Evolutionary conservation across 2,113 vertebrate genomes (phyloP).

Genomic region (Falco punctatus): DNA sequence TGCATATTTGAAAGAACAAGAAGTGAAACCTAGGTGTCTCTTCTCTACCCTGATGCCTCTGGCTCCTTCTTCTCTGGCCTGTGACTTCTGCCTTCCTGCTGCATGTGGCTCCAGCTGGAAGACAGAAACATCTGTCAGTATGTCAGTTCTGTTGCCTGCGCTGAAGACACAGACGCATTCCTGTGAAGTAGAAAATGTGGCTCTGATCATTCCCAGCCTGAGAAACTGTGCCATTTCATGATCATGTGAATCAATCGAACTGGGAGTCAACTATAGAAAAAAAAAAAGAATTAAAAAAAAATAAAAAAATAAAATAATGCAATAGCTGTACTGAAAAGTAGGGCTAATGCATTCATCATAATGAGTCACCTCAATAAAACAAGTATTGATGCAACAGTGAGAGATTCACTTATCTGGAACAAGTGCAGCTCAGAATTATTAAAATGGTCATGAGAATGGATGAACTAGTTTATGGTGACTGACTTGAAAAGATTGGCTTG

Average conservation of each 20-base stretch:
- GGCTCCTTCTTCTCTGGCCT: background rate
- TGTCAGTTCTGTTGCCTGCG: background rate
- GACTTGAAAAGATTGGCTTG: background rate
- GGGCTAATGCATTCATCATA: background rate
- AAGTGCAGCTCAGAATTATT: background rate
- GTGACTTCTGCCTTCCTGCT: background rate
- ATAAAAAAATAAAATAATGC: background rate
- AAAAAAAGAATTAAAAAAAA: too few species aligned
- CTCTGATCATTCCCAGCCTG: background rate
- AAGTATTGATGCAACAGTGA: background rate
- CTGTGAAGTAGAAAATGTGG: background rate
- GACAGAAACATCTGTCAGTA: background rate
- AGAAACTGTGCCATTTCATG: background rate
- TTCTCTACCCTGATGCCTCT: background rate
- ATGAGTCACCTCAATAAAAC: background rate
- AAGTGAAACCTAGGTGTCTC: background rate
- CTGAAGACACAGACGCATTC: background rate
- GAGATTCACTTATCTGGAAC: background rate
- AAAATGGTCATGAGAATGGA: background rate
- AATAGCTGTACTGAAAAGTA: background rate
- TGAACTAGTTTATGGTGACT: background rate
- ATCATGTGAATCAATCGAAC: background rate
- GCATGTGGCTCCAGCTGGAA: background rate
- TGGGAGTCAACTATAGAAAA: background rate
- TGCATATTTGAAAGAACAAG: background rate